Base-by-base conservation (phyloP, 2,888 invertebrate genomes). In the Eristalis tenax region DNA sequence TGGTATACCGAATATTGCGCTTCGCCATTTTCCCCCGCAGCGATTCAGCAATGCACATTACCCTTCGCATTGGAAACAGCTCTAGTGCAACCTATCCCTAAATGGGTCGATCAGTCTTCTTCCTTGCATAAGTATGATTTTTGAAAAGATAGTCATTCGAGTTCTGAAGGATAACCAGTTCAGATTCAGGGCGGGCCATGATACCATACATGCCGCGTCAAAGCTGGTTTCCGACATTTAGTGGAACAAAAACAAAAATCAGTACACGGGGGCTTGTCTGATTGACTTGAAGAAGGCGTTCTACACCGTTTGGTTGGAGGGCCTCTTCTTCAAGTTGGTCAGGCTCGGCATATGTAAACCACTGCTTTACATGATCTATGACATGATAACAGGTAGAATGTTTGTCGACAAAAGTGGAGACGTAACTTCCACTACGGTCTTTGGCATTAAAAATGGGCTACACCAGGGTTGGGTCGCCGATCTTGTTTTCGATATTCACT, bases 41-140 rank as follows among this genome's bases (percentile, higher is more conserved):
- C 32, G 1, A 8, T 28, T 32, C 15, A 63, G 8, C 32, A 63
- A 63, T 63, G 32, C 63, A 15, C 15, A 63, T 32, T 63, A 32
- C n/a, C 63, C 63, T 6, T 1, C 32, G 11, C 63, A 63, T n/a
- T 63, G 63, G 63, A 63, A 63, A 63, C 63, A 28, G 63, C 63
- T n/a, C 18, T 63, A 1, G 32, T 63, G 6, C 23, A 63, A 11
- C 63, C 63, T 0, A 63, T 63, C 8, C 26, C 63, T 28, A 63
- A 63, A 63, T 1, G 32, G 32, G n/a, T 43, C 43, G 15, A 43
- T 43, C 1, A 43, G 43, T 43, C 43, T 43, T 43, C 43, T 43
- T 43, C 43, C 43, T 0, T 18, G 43, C 43, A 43, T 32, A 1
- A 32, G 32, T 10, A 32, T 8, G 10, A 10, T 10, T 32, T 32